Conservation (phyloP, 2,888 invertebrate genomes). For the Catocala sponsa region DNA sequence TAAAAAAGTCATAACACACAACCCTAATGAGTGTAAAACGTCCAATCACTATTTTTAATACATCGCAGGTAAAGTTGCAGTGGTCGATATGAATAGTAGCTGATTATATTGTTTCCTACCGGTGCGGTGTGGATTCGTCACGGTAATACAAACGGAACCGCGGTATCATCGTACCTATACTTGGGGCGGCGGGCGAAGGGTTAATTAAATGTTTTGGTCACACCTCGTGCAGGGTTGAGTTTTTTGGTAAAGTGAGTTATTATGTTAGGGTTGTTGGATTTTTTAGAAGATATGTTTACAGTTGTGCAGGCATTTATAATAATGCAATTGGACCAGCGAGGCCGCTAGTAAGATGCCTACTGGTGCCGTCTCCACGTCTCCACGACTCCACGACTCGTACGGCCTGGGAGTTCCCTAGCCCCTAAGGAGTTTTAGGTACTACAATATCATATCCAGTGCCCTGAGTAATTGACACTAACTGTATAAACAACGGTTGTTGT, state of each 20-base stretch:
- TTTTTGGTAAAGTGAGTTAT: conserved; percentile 1
- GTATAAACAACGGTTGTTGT: too few relatives aligned
- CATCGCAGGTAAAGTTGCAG: conserved; percentile 63
- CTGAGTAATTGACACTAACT: too few relatives aligned
- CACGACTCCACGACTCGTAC: too few relatives aligned
- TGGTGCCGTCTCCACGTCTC: too few relatives aligned
- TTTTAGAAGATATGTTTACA: conserved; percentile 7
- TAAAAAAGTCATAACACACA: conserved; percentile 27
- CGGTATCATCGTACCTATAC: conserved; percentile 81
- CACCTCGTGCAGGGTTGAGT: conserved; percentile 45
- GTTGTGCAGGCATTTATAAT: too few relatives aligned
- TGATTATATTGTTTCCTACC: conserved; percentile 86
- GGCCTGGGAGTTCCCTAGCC: too few relatives aligned
- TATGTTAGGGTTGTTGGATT: conserved; percentile 4
- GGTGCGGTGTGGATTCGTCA: conserved; percentile 77
- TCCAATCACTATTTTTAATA: conserved; percentile 85
- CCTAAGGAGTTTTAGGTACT: too few relatives aligned
- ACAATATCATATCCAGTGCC: too few relatives aligned
- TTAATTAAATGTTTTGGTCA: conserved; percentile 69
- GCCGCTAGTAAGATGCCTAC: too few relatives aligned
- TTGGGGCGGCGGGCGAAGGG: conserved; percentile 66
- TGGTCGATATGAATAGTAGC: conserved; percentile 77
- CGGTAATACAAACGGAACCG: conserved; percentile 83
- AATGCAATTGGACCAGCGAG: too few relatives aligned
- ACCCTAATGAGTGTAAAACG: conserved; percentile 65